Evolutionary conservation across 2,797 vertebrate species (phyloP).

Genomic region (Petrocephalus sullivani): DNA sequence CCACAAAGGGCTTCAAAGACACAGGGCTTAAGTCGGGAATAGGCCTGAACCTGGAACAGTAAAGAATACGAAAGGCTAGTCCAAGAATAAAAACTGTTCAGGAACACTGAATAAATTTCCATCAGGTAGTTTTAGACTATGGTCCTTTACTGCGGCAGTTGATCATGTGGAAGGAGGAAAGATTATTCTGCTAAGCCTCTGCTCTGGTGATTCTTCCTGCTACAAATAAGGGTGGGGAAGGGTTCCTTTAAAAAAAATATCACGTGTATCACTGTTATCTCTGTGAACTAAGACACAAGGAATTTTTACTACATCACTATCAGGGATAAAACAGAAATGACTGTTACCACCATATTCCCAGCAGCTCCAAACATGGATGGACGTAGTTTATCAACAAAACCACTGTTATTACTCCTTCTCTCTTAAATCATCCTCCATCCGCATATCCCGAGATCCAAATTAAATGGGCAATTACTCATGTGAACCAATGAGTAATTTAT

Average conservation of each 20-base stretch:
- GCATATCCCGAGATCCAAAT: not conserved
- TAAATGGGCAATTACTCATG: not conserved
- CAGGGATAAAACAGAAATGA: not conserved
- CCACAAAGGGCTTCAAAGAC: not conserved
- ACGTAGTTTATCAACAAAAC: not conserved
- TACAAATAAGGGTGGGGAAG: not conserved
- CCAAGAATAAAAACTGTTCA: not conserved
- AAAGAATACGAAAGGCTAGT: not conserved
- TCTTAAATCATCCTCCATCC: not conserved
- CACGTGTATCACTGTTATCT: not conserved
- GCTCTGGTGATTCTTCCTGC: not conserved
- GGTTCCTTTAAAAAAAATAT: not conserved
- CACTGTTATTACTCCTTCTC: not conserved
- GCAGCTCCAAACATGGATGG: not conserved
- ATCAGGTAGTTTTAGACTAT: not conserved
- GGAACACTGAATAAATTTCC: not conserved
- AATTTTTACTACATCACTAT: constrained; percentile 7
- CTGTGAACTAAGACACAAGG: constrained; percentile 2
- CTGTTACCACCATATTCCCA: not conserved
- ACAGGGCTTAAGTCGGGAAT: not conserved
- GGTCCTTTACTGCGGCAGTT: not conserved
- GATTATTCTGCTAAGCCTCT: not conserved
- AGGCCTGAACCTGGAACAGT: not conserved
- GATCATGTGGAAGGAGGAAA: not conserved
- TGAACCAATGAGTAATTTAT: not conserved